phyloP scores from a whole-genome alignment of 1,140 invertebrate genomes.

The Chlorops oryzae region DNA sequence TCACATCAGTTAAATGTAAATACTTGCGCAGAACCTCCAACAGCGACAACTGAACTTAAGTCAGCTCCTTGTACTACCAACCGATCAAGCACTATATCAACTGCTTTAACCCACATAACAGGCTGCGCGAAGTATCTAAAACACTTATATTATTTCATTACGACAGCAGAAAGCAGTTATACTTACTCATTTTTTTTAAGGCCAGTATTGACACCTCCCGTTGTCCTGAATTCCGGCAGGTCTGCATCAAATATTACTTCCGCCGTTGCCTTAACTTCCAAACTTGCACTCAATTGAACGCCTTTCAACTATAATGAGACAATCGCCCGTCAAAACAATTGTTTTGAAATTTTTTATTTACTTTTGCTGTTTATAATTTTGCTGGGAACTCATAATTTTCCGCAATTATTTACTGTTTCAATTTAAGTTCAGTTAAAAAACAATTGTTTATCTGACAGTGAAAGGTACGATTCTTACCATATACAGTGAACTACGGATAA shows the following conservation, averaged over 20 bases:
- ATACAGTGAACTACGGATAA: too few species aligned
- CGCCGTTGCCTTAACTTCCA: constrained; percentile 69
- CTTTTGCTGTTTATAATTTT: too few species aligned
- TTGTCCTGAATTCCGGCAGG: constrained; percentile 70
- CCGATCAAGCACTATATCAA: constrained; percentile 85
- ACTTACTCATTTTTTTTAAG: constrained; percentile 55
- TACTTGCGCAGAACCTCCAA: constrained; percentile 88
- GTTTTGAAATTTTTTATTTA: too few species aligned
- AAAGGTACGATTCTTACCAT: too few species aligned
- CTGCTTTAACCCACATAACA: constrained; percentile 90
- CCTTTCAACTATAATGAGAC: constrained; percentile 74
- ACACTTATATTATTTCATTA: constrained; percentile 9
- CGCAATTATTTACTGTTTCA: too few species aligned
- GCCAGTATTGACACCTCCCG: constrained; percentile 36
- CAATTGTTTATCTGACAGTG: too few species aligned
- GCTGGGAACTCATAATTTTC: too few species aligned
- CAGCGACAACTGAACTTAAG: constrained; percentile 71
- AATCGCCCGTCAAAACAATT: too few species aligned
- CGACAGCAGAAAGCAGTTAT: too few species aligned
- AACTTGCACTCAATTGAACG: constrained; percentile 69
- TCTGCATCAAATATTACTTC: constrained; percentile 84
- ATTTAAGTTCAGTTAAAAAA: too few species aligned
- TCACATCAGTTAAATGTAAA: constrained; percentile 9
- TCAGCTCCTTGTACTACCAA: constrained; percentile 74
- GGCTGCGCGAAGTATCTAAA: constrained; percentile 61